phyloP scores from a whole-genome alignment of 2,888 invertebrate genomes.

The Agapostemon virescens region DNA sequence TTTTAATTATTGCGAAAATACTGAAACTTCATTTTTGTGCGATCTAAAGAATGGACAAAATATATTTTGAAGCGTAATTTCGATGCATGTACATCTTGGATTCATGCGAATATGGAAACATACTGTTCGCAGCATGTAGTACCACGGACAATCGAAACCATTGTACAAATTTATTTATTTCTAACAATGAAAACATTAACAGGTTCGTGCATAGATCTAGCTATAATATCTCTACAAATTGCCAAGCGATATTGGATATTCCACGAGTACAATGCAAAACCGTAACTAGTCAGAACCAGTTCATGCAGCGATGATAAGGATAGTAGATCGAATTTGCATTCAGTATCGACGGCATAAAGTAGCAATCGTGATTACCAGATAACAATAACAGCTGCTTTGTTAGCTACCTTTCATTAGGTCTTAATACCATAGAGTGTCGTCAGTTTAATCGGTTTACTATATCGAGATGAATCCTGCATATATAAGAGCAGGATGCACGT shows the following conservation, averaged over 20 bases:
- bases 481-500: neutral
- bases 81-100: neutral
- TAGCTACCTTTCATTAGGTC: constrained; percentile 1
- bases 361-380: neutral
- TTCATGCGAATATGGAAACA: neutral
- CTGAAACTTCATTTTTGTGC: too few relatives aligned
- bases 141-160: neutral
- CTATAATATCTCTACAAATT: neutral
- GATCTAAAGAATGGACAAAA: too few relatives aligned
- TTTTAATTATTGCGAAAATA: too few relatives aligned
- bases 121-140: too few relatives aligned
- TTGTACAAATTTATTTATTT: neutral
- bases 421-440: neutral
- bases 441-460: neutral
- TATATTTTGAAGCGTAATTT: neutral
- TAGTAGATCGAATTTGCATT: constrained; percentile 14
- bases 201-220: neutral
- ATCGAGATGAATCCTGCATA: neutral
- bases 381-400: constrained; percentile 13
- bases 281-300: neutral
- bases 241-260: neutral
- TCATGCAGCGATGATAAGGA: constrained; percentile 4
- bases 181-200: neutral
- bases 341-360: constrained; percentile 1
- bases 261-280: constrained; percentile 1